Evolutionary conservation across 1,140 invertebrate genomes (phyloP).

Genomic region (Pseudachorutes palmiensis): DNA sequence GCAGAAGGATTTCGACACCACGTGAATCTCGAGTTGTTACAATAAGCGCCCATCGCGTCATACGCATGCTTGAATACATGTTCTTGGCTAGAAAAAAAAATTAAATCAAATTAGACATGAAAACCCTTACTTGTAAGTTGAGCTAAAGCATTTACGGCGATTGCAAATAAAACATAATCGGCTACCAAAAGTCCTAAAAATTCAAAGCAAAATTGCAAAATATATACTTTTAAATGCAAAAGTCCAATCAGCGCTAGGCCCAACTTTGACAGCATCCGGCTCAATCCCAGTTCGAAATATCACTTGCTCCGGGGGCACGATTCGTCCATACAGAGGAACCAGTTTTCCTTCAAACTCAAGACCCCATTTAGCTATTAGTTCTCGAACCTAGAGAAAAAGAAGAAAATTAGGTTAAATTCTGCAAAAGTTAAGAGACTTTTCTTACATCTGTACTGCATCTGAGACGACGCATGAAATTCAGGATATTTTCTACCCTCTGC

Average conservation of each 20-base stretch:
- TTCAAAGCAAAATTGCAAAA: no score
- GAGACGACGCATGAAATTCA: slow-evolving; percentile 35
- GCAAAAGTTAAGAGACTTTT: background rate
- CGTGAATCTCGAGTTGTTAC: slow-evolving; percentile 14
- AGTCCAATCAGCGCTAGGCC: slow-evolving; percentile 11
- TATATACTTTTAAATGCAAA: slow-evolving; percentile 4
- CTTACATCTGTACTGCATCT: slow-evolving; percentile 23
- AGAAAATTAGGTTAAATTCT: background rate
- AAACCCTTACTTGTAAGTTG: no score
- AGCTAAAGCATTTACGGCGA: no score
- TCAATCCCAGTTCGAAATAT: background rate
- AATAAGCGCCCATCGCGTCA: slow-evolving; percentile 44
- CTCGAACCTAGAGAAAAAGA: slow-evolving; percentile 1
- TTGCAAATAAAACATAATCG: no score
- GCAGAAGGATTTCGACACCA: slow-evolving; percentile 14
- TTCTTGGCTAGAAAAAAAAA: slow-evolving; percentile 11
- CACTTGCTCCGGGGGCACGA: slow-evolving; percentile 6
- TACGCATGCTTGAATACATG: slow-evolving; percentile 33
- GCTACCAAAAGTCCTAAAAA: no score
- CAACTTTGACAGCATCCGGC: background rate
- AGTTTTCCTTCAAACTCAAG: slow-evolving; percentile 11
- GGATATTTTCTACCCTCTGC: slow-evolving; percentile 38
- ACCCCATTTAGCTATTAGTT: slow-evolving; percentile 4
- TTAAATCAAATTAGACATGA: no score
- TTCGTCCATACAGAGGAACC: background rate